Percentiles rank a stretch among this genome's conserved stretches.
These are phyloP conservation scores for Thaleichthys pacificus DNA, from an alignment of 2,797 vertebrate genomes.

Conservation along the genomic window DNA sequence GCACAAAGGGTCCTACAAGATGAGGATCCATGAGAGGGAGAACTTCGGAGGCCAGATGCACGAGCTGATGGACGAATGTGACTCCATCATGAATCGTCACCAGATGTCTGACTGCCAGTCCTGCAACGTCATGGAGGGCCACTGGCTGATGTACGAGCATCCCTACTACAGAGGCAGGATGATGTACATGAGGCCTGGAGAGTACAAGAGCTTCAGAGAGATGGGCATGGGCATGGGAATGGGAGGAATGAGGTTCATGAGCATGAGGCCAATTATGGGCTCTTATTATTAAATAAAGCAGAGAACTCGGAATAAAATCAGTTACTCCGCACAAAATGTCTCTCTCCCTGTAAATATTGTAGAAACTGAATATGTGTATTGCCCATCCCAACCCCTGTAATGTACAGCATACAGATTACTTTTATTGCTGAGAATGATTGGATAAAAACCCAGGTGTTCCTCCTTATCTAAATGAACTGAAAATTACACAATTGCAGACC, in stretches of 20 bases:
- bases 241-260: constrained; percentile 50
- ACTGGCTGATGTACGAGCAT: constrained; percentile 44
- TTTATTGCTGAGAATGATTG: not conserved
- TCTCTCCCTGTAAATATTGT: not conserved
- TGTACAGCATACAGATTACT: not conserved
- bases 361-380: not conserved
- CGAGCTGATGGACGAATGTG: constrained; percentile 49
- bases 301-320: not conserved
- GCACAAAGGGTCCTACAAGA: constrained; percentile 50
- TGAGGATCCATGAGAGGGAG: constrained; percentile 63
- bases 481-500: not conserved
- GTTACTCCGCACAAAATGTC: not conserved
- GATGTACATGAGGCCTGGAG: constrained; percentile 43
- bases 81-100: constrained; percentile 22
- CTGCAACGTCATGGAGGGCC: constrained; percentile 37
- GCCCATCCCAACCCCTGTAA: not conserved
- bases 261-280: constrained; percentile 60
- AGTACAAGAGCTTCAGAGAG: constrained; percentile 44
- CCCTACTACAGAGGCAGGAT: constrained; percentile 40
- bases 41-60: constrained; percentile 57
- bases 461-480: not conserved
- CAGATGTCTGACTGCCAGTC: constrained; percentile 27
- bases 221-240: constrained; percentile 4
- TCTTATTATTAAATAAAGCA: not conserved
- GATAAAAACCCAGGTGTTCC: not conserved